Evolutionary conservation across 2,797 vertebrate species (phyloP), one percentile per base, ranked within the genome.

Genomic region (Sebastiscus albofasciatus): DNA sequence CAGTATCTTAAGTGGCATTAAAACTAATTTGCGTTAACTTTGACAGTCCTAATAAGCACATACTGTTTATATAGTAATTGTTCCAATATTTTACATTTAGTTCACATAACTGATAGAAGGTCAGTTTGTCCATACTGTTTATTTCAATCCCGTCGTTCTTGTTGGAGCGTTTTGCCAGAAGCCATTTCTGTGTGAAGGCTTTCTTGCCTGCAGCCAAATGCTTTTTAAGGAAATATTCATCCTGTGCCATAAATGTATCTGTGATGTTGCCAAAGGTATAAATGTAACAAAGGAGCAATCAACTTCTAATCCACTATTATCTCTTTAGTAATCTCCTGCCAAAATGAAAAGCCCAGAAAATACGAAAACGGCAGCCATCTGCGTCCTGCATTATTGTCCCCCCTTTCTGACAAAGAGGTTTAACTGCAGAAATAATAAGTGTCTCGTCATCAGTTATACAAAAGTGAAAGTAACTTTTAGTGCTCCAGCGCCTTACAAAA

Each of bases 401-500:
- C 8, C 22, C 22, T 59, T 39, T 49, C 14, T 42, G 13, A 39
- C 16, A 46, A 10, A 67, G 8, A 29, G 26, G n/a, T 33, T 42
- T 61, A 33, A n/a, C 31, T 60, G 72, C 34, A 49, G 42, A 39
- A 67, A 72, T 3, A 67, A 72, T 5, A 42, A 56, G 61, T 29
- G 12, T 52, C 18, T 24, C 3, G 8, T 71, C 42, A 58, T 33
- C 72, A 42, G 24, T 56, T 49, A 26, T 6, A 18, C 42, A 46
- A 46, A 46, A 46, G 54, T 62, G 24, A 84, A 60, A 86, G 1
- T 24, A 42, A 75, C 67, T 58, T 42, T 22, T n/a, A 69, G 16
- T 56, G 58, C 85, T 54, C 62, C 26, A 49, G 8, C 5, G 18
- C 16, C 46, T 75, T 26, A 70, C 54, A 62, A 84, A 72, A 72